Evolutionary conservation across 2,888 invertebrate species (phyloP), one percentile per base, ranked within the genome.

Genomic region (Troides aeacus): DNA sequence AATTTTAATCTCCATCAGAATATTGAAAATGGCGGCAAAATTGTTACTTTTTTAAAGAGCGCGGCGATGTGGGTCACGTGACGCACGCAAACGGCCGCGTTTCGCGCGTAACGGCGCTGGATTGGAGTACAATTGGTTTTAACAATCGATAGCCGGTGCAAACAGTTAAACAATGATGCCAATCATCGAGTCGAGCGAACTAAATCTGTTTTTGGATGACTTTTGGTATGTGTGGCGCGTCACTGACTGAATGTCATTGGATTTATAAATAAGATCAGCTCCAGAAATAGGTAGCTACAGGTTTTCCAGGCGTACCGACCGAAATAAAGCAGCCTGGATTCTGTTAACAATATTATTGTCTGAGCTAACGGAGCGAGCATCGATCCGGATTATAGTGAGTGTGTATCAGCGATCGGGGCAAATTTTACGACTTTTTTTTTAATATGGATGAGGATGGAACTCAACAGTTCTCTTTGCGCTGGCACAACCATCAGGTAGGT

Each of bases 381-480:
- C 81, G 84, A 81, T 75, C 78, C 79, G 71, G 74, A 74, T 75
- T 67, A 79, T 77, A 82, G 88, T 87, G 87, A 84, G 87, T 86
- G 76, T 69, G 58, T 70, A 68, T 59, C 64, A 65, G 66, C 73
- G 39, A 59, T 50, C 70, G 68, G 42, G 59, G 69, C 53, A 66
- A 50, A 70, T 68, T 70, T 66, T 53, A 68, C 77, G 78, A 79
- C 82, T 10, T 82, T 79, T 81, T 84, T 84, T 81, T 82, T 74
- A 83, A 78, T 80, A 93, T 93, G 92, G 93, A 91, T 85, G 94
- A 94, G 84, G 94, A 94, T 83, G 93, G 94, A 76, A 89, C 94
- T 79, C 96, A 96, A 88, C 96, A 97, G 87, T 97, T 97, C 90
- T 97, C 96, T 87, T 93, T 97, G 82, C 94, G 96, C 86, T 97